Base-by-base conservation (phyloP, 2,113 vertebrate genomes). In the Vidua chalybeata region DNA sequence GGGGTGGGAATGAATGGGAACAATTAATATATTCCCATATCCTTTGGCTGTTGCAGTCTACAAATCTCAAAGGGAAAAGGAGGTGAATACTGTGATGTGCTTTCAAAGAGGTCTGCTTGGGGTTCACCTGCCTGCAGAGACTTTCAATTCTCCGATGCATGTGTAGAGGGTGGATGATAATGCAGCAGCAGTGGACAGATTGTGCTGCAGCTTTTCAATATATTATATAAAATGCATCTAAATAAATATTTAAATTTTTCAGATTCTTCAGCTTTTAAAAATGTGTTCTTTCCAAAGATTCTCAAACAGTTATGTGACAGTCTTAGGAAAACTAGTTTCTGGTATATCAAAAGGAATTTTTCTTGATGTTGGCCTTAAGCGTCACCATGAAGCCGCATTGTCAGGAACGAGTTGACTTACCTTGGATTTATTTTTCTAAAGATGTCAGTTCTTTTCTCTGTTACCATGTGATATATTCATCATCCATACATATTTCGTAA, bases 111-210 rank as follows among this genome's bases (percentile, higher is more conserved):
- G 41, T 69, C 51, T 94, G 56, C 51, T 87, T 77, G 89, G 79
- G 74, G 74, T 90, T 95, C 81, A 94, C 84, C 90, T 95, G 84
- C 78, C 77, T 92, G 88, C 81, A 91, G 74, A 94, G 88, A 90
- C 86, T 93, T 88, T n/a, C 58, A 61, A 58, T 95, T 88, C 67
- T 87, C 0, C 5, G 26, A 58, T 85, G 74, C 71, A 13, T 93
- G 81, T 88, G 62, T 54, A 49, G 45, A 89, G 93, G 86, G 92
- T 30, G 66, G 83, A 84, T 87, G 88, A 75, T 94, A 84, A 90
- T 93, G 84, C 91, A 96, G 85, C 79, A 95, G 77, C 55, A 30
- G 71, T 80, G 91, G 89, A 72, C 87, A 87, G 87, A 91, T 77
- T 90, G 84, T 0, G 2, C 72, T 92, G 61, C 84, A 90, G 92